phyloP scores from a whole-genome alignment of 2,888 invertebrate species.

The Diogma glabrata region DNA sequence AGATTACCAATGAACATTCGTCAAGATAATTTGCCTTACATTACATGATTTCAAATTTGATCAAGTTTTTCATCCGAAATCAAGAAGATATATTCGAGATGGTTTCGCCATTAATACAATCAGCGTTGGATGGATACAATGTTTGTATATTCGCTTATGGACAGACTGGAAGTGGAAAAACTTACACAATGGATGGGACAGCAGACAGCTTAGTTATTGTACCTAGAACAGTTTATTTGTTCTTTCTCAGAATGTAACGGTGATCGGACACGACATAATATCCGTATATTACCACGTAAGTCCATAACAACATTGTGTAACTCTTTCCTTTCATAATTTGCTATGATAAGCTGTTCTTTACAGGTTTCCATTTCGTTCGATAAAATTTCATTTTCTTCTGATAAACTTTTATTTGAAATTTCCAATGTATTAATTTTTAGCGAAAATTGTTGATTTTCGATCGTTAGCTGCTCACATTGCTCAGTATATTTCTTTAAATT shows the following conservation, averaged over 20 bases:
- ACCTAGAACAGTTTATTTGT: slow-evolving; percentile 50
- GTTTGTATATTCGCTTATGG: slow-evolving; percentile 88
- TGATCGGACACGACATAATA: slow-evolving; percentile 68
- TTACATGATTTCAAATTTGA: slow-evolving; percentile 66
- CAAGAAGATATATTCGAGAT: slow-evolving; percentile 69
- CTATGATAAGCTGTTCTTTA: slow-evolving; percentile 31
- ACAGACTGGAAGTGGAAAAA: slow-evolving; percentile 84
- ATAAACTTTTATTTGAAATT: slow-evolving; percentile 34
- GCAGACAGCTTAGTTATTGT: slow-evolving; percentile 62
- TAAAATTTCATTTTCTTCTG: slow-evolving; percentile 24
- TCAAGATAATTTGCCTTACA: slow-evolving; percentile 34
- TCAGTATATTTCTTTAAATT: slow-evolving; percentile 26
- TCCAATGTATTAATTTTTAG: slow-evolving; percentile 24
- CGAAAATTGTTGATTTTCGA: slow-evolving; percentile 23
- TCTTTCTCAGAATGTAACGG: slow-evolving; percentile 45
- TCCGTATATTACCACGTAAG: slow-evolving; percentile 66
- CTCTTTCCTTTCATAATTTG: slow-evolving; percentile 45
- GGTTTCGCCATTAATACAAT: slow-evolving; percentile 73
- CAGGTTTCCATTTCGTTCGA: slow-evolving; percentile 23
- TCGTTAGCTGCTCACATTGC: slow-evolving; percentile 19
- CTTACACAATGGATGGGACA: slow-evolving; percentile 81
- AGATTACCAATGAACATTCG: slow-evolving; percentile 33
- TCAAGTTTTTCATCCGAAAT: slow-evolving; percentile 64
- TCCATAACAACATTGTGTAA: slow-evolving; percentile 64
- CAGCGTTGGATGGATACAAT: slow-evolving; percentile 79